A percentile compares a stretch with the other conserved stretches of the same genome.
phyloP scores from a whole-genome alignment of 1,140 invertebrate genomes.

The Drosophila nikananu region DNA sequence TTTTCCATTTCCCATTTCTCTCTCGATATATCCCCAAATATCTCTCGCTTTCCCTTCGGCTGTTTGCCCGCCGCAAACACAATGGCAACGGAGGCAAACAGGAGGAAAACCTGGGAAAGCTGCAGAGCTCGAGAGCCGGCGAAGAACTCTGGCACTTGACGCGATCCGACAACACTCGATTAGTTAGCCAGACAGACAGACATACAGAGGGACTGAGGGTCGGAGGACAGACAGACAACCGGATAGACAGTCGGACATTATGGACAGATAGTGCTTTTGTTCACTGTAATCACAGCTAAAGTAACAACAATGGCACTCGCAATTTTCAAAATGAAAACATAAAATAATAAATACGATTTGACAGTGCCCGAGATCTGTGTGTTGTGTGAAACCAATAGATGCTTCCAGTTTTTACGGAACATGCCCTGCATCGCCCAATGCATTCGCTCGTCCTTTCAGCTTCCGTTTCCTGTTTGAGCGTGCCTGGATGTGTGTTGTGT shows the following conservation, averaged over 20 bases:
- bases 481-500: constrained; percentile 25
- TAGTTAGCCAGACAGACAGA: constrained; percentile 57
- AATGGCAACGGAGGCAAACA: constrained; percentile 29
- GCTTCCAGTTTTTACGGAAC: constrained; percentile 43
- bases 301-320: constrained; percentile 52
- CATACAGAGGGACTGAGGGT: constrained; percentile 2
- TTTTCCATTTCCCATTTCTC: constrained; percentile 12
- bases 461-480: constrained; percentile 33
- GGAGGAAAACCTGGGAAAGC: constrained; percentile 6
- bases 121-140: constrained; percentile 15
- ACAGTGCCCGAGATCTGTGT: constrained; percentile 46
- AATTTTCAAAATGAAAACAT: constrained; percentile 84
- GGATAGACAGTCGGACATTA: constrained; percentile 61
- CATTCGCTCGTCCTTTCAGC: constrained; percentile 15
- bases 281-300: constrained; percentile 72
- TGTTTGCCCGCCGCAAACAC: constrained; percentile 53
- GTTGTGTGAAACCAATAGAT: constrained; percentile 50
- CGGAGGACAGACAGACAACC: constrained; percentile 6
- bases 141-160: constrained; percentile 68
- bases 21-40: constrained; percentile 14
- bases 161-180: constrained; percentile 79
- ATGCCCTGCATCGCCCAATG: constrained; percentile 1
- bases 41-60: constrained; percentile 39
- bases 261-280: constrained; percentile 80
- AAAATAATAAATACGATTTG: constrained; percentile 83